Percentiles rank a stretch among this genome's conserved stretches.
Conservation (phyloP, 35 echinoderm and acorn worm genomes). For the Apostichopus japonicus region DNA sequence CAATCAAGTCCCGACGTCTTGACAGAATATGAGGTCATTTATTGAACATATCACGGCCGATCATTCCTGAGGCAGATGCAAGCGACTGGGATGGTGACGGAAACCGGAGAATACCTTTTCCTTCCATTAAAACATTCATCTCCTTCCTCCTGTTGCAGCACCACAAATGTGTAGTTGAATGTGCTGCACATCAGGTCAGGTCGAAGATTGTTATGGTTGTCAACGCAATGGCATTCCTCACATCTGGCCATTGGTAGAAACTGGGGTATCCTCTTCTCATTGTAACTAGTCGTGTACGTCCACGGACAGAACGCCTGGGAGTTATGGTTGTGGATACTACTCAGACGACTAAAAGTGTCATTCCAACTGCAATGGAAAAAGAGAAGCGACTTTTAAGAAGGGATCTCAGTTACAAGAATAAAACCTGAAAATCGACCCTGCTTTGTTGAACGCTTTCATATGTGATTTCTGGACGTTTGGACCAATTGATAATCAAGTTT, state of each 20-base stretch:
- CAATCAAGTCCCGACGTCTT: no score
- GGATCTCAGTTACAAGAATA: no score
- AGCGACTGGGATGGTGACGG: not conserved
- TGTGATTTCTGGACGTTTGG: no score
- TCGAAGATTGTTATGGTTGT: not conserved
- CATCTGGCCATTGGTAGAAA: constrained; percentile 5
- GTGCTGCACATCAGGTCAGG: not conserved
- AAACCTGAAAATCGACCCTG: no score
- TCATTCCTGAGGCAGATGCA: constrained; percentile 5
- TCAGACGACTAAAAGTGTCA: constrained; percentile 23
- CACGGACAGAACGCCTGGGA: constrained; percentile 36
- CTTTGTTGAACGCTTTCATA: no score
- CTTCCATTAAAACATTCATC: not conserved
- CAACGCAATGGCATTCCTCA: not conserved
- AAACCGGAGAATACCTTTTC: not conserved
- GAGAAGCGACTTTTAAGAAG: not conserved
- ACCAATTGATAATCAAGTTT: no score
- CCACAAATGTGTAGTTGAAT: not conserved
- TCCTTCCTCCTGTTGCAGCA: not conserved
- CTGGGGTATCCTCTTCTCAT: constrained; percentile 32
- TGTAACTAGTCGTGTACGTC: constrained; percentile 16
- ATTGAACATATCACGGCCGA: no score
- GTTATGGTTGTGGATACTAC: constrained; percentile 3
- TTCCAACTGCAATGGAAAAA: constrained; percentile 9
- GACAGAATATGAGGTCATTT: no score